Evolutionary conservation across 2,113 vertebrate genomes (phyloP), one percentile per base, ranked within the genome.

Genomic region (Progne subis): DNA sequence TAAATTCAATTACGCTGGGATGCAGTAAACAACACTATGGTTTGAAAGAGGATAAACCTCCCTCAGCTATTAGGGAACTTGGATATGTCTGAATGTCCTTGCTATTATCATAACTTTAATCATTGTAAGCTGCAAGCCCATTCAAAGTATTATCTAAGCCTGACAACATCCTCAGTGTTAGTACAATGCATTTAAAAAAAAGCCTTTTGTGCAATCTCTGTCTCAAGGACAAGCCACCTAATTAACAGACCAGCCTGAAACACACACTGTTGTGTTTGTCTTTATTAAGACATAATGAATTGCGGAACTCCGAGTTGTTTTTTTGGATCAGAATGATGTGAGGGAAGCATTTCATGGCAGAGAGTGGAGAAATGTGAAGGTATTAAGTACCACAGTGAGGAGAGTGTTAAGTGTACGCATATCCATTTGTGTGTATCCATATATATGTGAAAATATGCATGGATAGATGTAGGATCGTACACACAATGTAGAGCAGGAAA

Each of bases 11-110:
- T 96, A 94, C 92, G 37, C 44, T 81, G 53, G 52, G 43, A 34
- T 85, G 85, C 90, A 76, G 69, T 94, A 88, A 97, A 87, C 71
- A 79, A 80, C 86, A 74, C 70, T 4, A 3, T 85, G 93, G 90
- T 85, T 70, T 89, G 60, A 92, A 94, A 90, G 89, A 95, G 61
- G 75, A 67, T 92, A 91, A 95, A 67, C 57, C 32, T 92, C 82
- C 69, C 86, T 80, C 69, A 91, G 84, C 84, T 93, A 92, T 86
- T 64, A 90, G 93, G 71, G 87, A 96, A 86, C 25, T 21, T 85
- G 32, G 47, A 24, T 95, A 56, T 95, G 49, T 89, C 76, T 95
- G 59, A 85, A 94, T 91, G 92, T 90, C 96, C 95, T 83, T 93
- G 90, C 43, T 92, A 10, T 82, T 94, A 69, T 90, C 37, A 31